These are phyloP conservation scores for Papilio dardanus DNA, from an alignment of 1,140 invertebrate species.

Conservation along the genomic window DNA sequence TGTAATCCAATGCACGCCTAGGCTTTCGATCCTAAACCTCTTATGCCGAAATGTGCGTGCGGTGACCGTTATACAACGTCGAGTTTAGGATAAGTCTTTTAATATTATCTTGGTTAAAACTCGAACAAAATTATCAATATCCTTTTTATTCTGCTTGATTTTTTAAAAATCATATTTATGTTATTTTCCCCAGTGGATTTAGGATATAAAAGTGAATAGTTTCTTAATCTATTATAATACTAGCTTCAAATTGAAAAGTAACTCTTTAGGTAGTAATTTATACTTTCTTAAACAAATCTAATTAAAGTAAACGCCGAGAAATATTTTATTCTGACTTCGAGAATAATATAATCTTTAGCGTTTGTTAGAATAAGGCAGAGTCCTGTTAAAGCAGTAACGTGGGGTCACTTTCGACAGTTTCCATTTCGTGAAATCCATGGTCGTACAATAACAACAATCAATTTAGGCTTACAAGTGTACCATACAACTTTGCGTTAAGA, in stretches of 20 bases:
- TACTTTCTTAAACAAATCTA: not conserved
- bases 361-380: not conserved
- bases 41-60: constrained; percentile 1
- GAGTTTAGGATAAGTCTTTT: not conserved
- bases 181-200: too few species aligned
- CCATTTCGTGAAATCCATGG: constrained; percentile 8
- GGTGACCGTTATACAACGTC: not conserved
- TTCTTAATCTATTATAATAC: too few species aligned
- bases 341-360: not conserved
- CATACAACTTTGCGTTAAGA: not conserved
- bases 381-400: not conserved
- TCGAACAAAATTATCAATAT: too few species aligned
- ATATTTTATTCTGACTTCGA: not conserved
- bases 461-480: not conserved
- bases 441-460: not conserved
- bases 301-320: not conserved
- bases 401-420: not conserved
- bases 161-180: too few species aligned
- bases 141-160: too few species aligned
- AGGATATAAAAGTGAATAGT: too few species aligned
- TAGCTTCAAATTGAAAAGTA: not conserved
- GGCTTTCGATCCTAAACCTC: constrained; percentile 3
- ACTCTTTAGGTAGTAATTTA: not conserved
- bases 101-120: not conserved
- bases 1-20: not conserved